Base-by-base conservation (phyloP, 37 sponge, comb jelly and placozoan species). In the Oscarella lobularis region DNA sequence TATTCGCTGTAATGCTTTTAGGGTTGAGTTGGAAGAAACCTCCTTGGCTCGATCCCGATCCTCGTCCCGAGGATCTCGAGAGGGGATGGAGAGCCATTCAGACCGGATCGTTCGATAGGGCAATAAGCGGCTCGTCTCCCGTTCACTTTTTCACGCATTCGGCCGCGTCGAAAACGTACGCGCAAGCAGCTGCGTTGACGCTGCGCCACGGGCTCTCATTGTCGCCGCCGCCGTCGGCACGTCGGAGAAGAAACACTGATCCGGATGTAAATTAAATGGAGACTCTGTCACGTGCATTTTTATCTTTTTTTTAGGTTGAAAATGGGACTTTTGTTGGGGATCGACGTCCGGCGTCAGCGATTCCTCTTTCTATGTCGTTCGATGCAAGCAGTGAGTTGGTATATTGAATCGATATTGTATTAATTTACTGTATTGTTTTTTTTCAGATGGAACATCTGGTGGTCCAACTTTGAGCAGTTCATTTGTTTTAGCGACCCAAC, bases 11-110 rank as follows among this genome's bases (percentile, higher is more conserved):
- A n/a, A n/a, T n/a, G n/a, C n/a, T n/a, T n/a, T 48, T 48, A 48
- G 60, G 60, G 14, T 27, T 27, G 60, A 27, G 14, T 27, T 48
- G 60, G 60, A 48, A 48, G 20, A 68, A 68, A 4, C 71, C 29
- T 4, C 79, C 79, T 34, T 78, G 79, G 79, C 38, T 78, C 33
- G 79, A 78, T 14, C 79, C 79, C 33, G 79, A 78, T 74, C 79
- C 79, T 20, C 2, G 33, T 6, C 79, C 79, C 2, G 36, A 78
- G 2, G 79, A 78, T 78, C 36, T 78, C 3, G 79, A 78, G 79
- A 78, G 72, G 27, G 79, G 79, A n/a, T 78, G 79, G 79, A 68
- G 33, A 14, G 71, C 71, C 29, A 68, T 68, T 5, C 71, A 68
- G 31, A 48, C 60, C 14, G 60, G 60, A 48, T 27, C 60, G 20